Evolutionary conservation across 2,888 invertebrate genomes (phyloP).

Genomic region (Monochamus alternatus): DNA sequence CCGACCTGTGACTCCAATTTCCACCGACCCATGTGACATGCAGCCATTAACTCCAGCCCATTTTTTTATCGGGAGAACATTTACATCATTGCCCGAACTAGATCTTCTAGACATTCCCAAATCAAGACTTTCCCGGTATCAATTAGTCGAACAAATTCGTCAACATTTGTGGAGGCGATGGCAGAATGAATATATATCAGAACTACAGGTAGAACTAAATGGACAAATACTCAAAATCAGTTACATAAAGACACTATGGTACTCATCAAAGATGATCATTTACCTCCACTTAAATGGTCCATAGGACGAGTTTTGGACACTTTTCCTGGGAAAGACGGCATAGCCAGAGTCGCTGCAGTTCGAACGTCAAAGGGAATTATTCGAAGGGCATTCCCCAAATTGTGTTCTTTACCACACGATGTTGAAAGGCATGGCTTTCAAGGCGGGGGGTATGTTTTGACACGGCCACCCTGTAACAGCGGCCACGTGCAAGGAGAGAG

Average conservation of each 20-base stretch:
- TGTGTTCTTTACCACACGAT: too few species aligned
- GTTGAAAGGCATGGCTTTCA: too few species aligned
- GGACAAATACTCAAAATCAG: background rate
- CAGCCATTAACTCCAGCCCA: slow-evolving; percentile 21
- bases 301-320: background rate
- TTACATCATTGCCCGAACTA: slow-evolving; percentile 3
- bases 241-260: background rate
- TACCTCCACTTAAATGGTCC: background rate
- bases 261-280: background rate
- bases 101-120: background rate
- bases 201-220: background rate
- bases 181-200: background rate
- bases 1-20: slow-evolving; percentile 15
- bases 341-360: too few species aligned
- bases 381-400: too few species aligned
- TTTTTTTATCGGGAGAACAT: slow-evolving; percentile 11
- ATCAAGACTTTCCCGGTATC: background rate
- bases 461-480: too few species aligned
- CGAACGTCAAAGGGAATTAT: too few species aligned
- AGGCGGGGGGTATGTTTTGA: too few species aligned
- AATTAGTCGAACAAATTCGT: background rate
- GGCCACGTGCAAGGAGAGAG: too few species aligned
- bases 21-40: slow-evolving; percentile 11
- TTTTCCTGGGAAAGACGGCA: too few species aligned
- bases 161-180: slow-evolving; percentile 2